Evolutionary conservation across 2,113 vertebrate genomes (phyloP), one percentile per base, ranked within the genome.

Genomic region (Calidris pugnax): DNA sequence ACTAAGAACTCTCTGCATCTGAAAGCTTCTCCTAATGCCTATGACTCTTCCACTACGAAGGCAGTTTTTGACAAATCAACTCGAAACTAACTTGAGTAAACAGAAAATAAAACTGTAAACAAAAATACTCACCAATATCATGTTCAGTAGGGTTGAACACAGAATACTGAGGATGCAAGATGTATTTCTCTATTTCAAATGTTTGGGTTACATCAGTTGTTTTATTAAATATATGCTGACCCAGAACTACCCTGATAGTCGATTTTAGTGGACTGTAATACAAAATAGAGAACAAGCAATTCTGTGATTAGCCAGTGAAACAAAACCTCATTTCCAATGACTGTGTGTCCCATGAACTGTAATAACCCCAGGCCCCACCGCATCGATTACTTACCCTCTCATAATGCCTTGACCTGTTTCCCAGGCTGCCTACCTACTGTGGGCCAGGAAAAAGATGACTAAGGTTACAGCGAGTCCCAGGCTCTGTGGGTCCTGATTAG

Each of bases 171-270:
- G 98, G 97, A 73, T 98, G 96, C 22, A 98, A 98, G 92, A 99
- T 67, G 64, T 99, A 99, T 41, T 98, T 97, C 86, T 99, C 98
- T 57, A 99, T 98, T 67, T 90, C 97, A 37, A 99, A 99, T 0
- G 97, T 98, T 96, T 98, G 98, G 2, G 98, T 99, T 94, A 99
- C 98, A 6, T 97, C 97, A 12, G 98, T 98, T 0, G 99, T 99
- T 84, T 81, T 96, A 81, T 99, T 99, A 96, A 99, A 99, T 41
- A 90, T 75, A 69, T 99, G 99, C 95, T 99, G 99, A n/a, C 99
- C 99, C 43, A 99, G 97, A 35, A 99, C 99, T 81, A 99, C 98
- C 0, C 84, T 98, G 39, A 99, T 78, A 9, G 97, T 98, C 3
- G 98, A 98, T 87, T 66, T 97, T 55, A 95, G 87, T 16, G 99